Percentiles rank a stretch among this genome's conserved stretches.
phyloP scores from a whole-genome alignment of 2,797 vertebrate species.

The Chelon auratus region DNA sequence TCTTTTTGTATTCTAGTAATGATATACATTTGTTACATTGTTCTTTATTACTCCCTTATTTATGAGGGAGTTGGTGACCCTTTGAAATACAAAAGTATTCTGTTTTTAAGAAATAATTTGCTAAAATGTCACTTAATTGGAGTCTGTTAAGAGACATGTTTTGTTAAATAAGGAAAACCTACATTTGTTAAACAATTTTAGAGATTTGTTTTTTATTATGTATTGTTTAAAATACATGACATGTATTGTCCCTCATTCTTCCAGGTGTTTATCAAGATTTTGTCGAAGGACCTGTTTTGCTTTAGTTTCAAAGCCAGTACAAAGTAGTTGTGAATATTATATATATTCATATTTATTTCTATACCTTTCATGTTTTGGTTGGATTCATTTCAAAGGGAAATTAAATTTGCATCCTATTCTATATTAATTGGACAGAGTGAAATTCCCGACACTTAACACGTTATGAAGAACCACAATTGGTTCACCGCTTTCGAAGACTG shows the following conservation, averaged over 20 bases:
- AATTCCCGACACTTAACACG: not conserved
- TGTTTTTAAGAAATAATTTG: not conserved
- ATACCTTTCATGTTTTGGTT: too few species aligned
- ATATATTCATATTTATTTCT: too few species aligned
- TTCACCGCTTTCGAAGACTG: not conserved
- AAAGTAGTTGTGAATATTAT: too few species aligned
- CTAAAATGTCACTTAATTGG: not conserved
- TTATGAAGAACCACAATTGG: not conserved
- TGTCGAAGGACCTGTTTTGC: too few species aligned
- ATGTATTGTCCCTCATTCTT: not conserved
- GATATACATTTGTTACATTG: constrained; percentile 3
- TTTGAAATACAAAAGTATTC: constrained; percentile 3
- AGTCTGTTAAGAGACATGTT: not conserved
- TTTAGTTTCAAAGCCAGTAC: too few species aligned
- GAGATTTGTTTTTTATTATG: too few species aligned
- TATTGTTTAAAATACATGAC: too few species aligned
- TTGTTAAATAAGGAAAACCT: not conserved
- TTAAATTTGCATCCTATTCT: too few species aligned
- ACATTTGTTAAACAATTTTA: not conserved
- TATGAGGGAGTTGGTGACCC: constrained; percentile 1
- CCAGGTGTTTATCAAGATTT: too few species aligned
- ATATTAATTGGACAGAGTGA: not conserved
- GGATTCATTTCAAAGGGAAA: too few species aligned
- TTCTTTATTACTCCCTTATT: constrained; percentile 1
- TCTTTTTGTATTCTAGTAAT: not conserved